Evolutionary conservation across 2,113 vertebrate genomes (phyloP).

Genomic region (Osmerus eperlanus): DNA sequence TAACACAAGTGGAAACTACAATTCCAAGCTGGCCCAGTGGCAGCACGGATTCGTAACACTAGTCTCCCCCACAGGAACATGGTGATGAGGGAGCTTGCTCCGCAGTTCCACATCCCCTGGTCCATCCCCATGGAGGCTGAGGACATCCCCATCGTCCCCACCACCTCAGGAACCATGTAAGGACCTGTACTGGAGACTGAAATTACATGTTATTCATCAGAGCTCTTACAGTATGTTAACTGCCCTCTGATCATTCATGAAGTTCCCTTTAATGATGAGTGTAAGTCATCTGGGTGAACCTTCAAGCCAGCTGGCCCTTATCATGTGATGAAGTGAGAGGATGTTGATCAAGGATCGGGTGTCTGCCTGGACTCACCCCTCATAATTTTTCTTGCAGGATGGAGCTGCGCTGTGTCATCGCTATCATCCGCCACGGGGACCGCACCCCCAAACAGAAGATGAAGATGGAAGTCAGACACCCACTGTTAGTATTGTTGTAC

Average conservation of each 20-base stretch:
- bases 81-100: constrained; percentile 94
- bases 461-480: constrained; percentile 97
- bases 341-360: not conserved
- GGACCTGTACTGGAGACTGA: constrained; percentile 35
- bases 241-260: too few species aligned
- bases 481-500: constrained; percentile 72
- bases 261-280: too few species aligned
- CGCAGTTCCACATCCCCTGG: constrained; percentile 97
- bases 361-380: not conserved
- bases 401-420: constrained; percentile 97
- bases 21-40: too few species aligned
- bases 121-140: constrained; percentile 95
- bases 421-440: constrained; percentile 93
- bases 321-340: not conserved
- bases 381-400: constrained; percentile 74
- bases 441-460: constrained; percentile 98
- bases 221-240: too few species aligned
- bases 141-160: constrained; percentile 97
- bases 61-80: constrained; percentile 81
- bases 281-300: too few species aligned
- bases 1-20: too few species aligned
- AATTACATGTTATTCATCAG: too few species aligned
- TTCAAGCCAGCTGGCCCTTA: too few species aligned
- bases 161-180: constrained; percentile 96
- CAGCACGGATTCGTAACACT: not conserved